phyloP scores from a whole-genome alignment of 2,113 vertebrate species.

The Pelvicachromis taeniatus region DNA sequence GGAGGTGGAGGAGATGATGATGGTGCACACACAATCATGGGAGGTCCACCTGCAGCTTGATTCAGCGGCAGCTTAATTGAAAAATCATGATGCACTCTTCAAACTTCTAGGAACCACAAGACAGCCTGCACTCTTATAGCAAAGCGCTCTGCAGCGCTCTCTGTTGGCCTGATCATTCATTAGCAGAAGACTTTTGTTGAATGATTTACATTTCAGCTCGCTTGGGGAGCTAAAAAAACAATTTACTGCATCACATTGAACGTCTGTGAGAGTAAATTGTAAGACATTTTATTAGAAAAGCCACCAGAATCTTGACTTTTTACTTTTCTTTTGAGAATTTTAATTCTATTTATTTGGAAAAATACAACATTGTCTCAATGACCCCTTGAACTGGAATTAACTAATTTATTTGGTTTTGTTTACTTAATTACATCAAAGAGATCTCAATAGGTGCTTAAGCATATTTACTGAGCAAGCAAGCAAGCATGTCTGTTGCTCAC shows the following conservation, averaged over 20 bases:
- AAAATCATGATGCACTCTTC: not conserved
- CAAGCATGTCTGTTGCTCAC: not conserved
- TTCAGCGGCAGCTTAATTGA: not conserved
- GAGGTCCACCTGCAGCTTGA: not conserved
- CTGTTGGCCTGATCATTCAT: not conserved
- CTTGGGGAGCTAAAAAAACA: not conserved
- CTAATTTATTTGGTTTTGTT: not conserved
- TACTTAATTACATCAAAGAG: not conserved
- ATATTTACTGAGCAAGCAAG: not conserved
- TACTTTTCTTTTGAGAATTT: not conserved
- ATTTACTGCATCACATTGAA: not conserved
- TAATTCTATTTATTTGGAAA: not conserved
- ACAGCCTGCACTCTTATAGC: not conserved
- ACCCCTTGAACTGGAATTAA: not conserved
- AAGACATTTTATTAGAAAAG: not conserved
- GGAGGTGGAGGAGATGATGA: not conserved
- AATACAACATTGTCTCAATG: accelerated
- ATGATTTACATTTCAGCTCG: not conserved
- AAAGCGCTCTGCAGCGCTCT: not conserved
- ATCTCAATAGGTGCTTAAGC: not conserved
- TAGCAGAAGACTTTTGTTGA: not conserved
- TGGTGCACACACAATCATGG: not conserved
- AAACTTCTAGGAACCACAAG: not conserved
- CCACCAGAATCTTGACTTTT: not conserved
- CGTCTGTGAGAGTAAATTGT: not conserved